Conservation (phyloP, 2,797 vertebrate species). For the Cryptoblepharus egeriae region DNA sequence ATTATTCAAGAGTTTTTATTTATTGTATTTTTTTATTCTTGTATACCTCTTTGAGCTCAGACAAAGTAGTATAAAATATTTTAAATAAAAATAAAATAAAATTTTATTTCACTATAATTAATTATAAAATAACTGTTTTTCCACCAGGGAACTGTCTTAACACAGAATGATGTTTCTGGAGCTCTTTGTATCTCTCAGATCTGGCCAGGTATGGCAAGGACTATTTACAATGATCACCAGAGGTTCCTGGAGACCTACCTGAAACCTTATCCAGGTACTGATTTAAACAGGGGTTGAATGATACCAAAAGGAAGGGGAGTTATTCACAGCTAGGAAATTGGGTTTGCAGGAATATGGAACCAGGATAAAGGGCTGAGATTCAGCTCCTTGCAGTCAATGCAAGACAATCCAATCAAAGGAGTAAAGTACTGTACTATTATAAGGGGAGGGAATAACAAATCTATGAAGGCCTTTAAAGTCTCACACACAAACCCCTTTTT, state of each 20-base stretch:
- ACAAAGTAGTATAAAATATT: too few species aligned
- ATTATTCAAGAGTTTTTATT: too few species aligned
- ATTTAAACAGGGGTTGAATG: conserved; percentile 20
- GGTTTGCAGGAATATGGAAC: not conserved
- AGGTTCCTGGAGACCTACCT: conserved; percentile 72
- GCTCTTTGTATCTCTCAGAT: conserved; percentile 71
- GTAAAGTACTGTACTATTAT: too few species aligned
- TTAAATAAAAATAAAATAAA: too few species aligned
- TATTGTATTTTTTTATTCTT: too few species aligned
- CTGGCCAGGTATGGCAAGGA: conserved; percentile 74
- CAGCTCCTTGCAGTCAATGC: not conserved
- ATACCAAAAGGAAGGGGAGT: rapidly evolving
- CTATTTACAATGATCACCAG: conserved; percentile 71
- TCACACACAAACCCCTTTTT: too few species aligned
- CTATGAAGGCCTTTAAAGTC: too few species aligned
- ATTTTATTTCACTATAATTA: not conserved
- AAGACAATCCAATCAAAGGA: too few species aligned
- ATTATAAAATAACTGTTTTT: conserved; percentile 20
- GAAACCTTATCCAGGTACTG: conserved; percentile 68
- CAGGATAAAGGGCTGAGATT: not conserved
- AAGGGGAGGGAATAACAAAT: too few species aligned
- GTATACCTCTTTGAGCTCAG: too few species aligned
- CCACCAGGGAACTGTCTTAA: conserved; percentile 60
- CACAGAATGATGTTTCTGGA: conserved; percentile 62
- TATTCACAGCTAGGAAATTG: not conserved